phyloP scores from a whole-genome alignment of 2,888 invertebrate genomes.

The Epistrophe grossulariae region DNA sequence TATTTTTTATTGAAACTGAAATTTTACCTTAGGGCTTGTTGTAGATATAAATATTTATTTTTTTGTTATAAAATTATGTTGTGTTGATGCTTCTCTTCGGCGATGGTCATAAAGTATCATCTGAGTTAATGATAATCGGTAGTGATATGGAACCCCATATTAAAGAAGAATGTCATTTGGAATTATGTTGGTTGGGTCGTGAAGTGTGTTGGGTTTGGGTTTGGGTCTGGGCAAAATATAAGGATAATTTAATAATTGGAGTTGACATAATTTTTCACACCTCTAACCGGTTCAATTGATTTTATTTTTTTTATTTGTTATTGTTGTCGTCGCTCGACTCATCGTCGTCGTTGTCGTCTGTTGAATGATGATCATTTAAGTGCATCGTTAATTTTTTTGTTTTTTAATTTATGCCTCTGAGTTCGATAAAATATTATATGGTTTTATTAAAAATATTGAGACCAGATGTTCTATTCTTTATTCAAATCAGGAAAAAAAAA shows the following conservation, averaged over 20 bases:
- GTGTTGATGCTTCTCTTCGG: slow-evolving; percentile 21
- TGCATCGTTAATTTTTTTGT: slow-evolving; percentile 22
- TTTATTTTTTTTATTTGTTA: neutral
- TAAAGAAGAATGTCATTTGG: slow-evolving; percentile 52
- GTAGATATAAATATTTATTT: slow-evolving; percentile 1
- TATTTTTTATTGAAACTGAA: too few species aligned
- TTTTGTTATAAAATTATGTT: slow-evolving; percentile 11
- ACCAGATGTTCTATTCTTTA: slow-evolving; percentile 33
- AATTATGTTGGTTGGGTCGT: slow-evolving; percentile 22
- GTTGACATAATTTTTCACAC: slow-evolving; percentile 65
- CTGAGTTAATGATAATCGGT: slow-evolving; percentile 50
- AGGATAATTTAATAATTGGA: slow-evolving; percentile 59
- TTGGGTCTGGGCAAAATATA: slow-evolving; percentile 11
- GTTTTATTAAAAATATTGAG: neutral
- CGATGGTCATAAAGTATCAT: slow-evolving; percentile 60
- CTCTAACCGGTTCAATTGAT: slow-evolving; percentile 49
- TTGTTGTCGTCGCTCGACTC: neutral
- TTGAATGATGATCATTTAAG: slow-evolving; percentile 5
- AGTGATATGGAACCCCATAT: slow-evolving; percentile 34
- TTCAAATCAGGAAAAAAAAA: slow-evolving; percentile 30
- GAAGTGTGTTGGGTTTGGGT: slow-evolving; percentile 16
- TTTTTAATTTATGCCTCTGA: slow-evolving; percentile 15
- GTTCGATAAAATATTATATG: slow-evolving; percentile 9
- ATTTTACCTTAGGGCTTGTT: slow-evolving; percentile 23
- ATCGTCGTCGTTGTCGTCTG: neutral